Evolutionary conservation across 2,888 invertebrate species (phyloP).

Genomic region (Diaphora mendica): DNA sequence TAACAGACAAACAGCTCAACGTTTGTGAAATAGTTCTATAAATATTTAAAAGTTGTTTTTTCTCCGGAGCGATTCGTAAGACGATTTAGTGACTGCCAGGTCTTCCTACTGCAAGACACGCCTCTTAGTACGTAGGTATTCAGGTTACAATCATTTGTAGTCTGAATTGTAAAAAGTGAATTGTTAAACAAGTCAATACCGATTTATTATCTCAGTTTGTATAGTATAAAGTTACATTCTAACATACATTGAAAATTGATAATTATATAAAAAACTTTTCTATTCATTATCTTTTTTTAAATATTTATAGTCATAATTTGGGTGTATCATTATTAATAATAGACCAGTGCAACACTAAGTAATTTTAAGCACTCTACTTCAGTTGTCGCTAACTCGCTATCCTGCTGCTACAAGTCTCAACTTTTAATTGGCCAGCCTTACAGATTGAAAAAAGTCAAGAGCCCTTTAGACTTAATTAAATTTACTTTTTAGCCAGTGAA

Average conservation of each 20-base stretch:
- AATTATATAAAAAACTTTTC: not conserved
- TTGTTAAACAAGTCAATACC: not conserved
- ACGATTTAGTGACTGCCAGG: slow-evolving; percentile 54
- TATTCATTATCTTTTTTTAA: not conserved
- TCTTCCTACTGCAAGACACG: slow-evolving; percentile 16
- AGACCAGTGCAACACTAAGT: slow-evolving; percentile 58
- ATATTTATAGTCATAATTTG: not conserved
- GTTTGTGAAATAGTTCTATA: slow-evolving; percentile 61
- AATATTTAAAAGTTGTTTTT: slow-evolving; percentile 64
- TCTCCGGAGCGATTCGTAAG: slow-evolving; percentile 49
- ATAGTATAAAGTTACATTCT: not conserved
- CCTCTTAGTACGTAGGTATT: slow-evolving; percentile 16
- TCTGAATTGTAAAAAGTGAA: slow-evolving; percentile 23
- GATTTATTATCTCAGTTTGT: not conserved
- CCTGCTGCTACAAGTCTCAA: slow-evolving; percentile 68
- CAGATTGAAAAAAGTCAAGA: slow-evolving; percentile 78
- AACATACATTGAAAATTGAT: not conserved
- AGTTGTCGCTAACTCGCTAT: slow-evolving; percentile 65
- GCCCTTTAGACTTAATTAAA: slow-evolving; percentile 79
- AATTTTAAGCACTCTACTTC: slow-evolving; percentile 68
- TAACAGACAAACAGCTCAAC: slow-evolving; percentile 56
- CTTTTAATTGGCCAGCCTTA: slow-evolving; percentile 81
- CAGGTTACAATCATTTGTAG: slow-evolving; percentile 24
- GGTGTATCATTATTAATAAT: slow-evolving; percentile 59
- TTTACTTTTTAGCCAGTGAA: slow-evolving; percentile 72